Conservation (phyloP, 2,113 vertebrate species). For the Hemiprocne comata region DNA sequence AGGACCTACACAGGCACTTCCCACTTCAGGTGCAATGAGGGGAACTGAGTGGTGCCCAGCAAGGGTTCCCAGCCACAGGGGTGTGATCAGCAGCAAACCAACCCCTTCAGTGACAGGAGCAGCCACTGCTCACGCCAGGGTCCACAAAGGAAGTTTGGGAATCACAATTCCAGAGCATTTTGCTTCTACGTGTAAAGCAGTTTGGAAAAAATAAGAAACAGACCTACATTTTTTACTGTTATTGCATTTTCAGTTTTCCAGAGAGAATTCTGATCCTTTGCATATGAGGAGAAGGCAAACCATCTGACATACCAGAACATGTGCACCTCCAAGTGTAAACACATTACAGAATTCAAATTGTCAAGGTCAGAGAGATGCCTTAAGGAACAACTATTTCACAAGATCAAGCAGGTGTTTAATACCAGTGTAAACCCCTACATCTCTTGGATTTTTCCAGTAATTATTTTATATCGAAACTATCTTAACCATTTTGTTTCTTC, state of each 20-base stretch:
- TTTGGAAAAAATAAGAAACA: neutral
- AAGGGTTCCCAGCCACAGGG: fast-evolving
- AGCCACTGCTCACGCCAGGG: fast-evolving
- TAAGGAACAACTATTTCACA: neutral
- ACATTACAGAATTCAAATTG: neutral
- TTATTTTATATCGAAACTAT: neutral
- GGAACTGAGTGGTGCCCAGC: neutral
- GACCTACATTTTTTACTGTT: neutral
- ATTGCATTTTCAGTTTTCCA: neutral
- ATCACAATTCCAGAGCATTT: fast-evolving
- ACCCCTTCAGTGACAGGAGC: fast-evolving
- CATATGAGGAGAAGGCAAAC: neutral
- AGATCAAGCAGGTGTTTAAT: no score
- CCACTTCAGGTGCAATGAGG: neutral
- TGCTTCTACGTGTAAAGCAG: neutral
- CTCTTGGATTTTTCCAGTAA: neutral
- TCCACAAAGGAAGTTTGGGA: neutral
- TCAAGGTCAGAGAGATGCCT: neutral
- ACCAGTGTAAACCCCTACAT: neutral
- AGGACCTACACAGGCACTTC: no score
- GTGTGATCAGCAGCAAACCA: neutral
- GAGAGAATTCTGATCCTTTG: neutral
- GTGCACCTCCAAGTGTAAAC: neutral
- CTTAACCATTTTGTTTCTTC: neutral
- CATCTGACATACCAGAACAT: neutral